Evolutionary conservation across 2,113 vertebrate genomes (phyloP).

Genomic region (Ptychochromis oligacanthus): DNA sequence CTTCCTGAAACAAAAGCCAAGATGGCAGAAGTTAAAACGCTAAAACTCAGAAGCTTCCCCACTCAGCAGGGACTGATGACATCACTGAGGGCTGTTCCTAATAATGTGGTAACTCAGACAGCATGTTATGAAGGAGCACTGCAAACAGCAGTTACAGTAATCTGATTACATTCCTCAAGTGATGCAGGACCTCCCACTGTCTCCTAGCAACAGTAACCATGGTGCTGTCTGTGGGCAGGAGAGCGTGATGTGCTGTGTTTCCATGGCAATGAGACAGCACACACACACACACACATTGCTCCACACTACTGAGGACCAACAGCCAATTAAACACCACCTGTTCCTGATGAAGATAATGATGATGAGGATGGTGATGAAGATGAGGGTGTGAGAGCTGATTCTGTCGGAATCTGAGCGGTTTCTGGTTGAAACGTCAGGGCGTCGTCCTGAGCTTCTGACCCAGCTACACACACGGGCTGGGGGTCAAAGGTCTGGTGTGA

Average conservation of each 20-base stretch:
- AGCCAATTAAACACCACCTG: neutral
- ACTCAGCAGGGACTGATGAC: too few relatives aligned
- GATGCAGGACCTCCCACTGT: neutral
- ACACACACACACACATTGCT: neutral
- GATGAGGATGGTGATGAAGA: neutral
- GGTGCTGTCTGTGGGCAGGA: conserved; percentile 17
- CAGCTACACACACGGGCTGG: neutral
- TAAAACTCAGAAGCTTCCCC: too few relatives aligned
- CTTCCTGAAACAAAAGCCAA: too few relatives aligned
- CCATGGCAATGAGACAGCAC: conserved; percentile 19
- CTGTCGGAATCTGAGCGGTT: neutral
- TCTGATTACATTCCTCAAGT: neutral
- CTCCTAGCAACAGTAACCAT: conserved; percentile 46
- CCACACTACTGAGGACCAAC: neutral
- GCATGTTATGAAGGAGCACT: neutral
- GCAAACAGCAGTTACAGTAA: neutral
- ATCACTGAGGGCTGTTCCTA: too few relatives aligned
- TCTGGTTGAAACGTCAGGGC: neutral
- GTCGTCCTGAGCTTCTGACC: too few relatives aligned
- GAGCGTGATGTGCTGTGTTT: conserved; percentile 30
- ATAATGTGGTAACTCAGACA: too few relatives aligned
- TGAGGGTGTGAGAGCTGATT: too few relatives aligned
- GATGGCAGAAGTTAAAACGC: too few relatives aligned
- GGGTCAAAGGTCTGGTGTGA: neutral
- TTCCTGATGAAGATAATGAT: neutral